Conservation (phyloP, 2,888 invertebrate genomes). For the Dicyrtomina minuta region DNA sequence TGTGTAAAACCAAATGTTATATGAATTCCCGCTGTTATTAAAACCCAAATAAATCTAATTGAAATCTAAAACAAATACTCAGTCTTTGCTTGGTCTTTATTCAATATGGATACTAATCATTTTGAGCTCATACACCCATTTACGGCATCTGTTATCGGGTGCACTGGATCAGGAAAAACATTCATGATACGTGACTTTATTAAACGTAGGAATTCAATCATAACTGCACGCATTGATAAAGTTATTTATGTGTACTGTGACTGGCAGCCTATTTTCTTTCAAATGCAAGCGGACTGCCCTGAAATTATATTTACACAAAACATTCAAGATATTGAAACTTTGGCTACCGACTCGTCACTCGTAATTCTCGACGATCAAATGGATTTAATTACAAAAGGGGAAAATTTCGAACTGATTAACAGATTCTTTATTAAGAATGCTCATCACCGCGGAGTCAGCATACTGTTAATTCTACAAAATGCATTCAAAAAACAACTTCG, state of each 20-base stretch:
- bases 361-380: conserved; percentile 3
- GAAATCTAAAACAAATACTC: too few relatives aligned
- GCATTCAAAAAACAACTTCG: neutral
- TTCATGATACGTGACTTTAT: neutral
- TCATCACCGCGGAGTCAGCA: neutral
- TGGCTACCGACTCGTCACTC: neutral
- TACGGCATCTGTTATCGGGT: neutral
- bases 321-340: neutral
- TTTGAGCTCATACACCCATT: conserved; percentile 1
- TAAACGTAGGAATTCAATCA: neutral
- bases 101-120: neutral
- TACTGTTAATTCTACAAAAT: conserved; percentile 1
- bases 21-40: too few relatives aligned
- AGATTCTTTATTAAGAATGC: conserved; percentile 2
- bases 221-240: neutral
- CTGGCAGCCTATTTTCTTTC: neutral
- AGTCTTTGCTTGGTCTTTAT: too few relatives aligned
- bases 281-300: neutral
- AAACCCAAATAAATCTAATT: too few relatives aligned
- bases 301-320: conserved; percentile 12
- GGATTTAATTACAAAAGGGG: neutral
- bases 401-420: too few relatives aligned
- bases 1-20: too few relatives aligned
- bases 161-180: neutral
- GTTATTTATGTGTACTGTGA: conserved; percentile 4